A percentile compares a stretch with the other conserved stretches of the same genome.
Conservation (phyloP, 37 sponge, comb jelly and placozoan species). For the Hexactinellida sp. region DNA sequence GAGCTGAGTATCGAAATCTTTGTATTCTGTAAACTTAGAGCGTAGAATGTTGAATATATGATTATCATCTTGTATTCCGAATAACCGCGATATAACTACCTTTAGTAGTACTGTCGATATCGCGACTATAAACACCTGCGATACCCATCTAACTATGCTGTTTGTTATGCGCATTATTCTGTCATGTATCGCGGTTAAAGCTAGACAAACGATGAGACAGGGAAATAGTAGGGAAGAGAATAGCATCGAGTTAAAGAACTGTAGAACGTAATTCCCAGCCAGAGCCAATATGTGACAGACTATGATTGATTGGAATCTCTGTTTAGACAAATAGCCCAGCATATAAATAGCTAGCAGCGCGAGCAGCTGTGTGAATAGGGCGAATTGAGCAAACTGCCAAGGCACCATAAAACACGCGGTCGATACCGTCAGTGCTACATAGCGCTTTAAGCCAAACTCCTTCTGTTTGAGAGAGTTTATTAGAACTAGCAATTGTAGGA, state of each 20-base stretch:
- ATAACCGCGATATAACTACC: neutral
- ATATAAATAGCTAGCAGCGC: constrained; percentile 31
- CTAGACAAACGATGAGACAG: constrained; percentile 32
- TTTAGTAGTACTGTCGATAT: neutral
- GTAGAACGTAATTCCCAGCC: constrained; percentile 41
- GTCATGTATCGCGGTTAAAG: neutral
- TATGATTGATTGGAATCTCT: constrained; percentile 22
- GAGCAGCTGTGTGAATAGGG: constrained; percentile 58
- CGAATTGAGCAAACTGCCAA: constrained; percentile 93
- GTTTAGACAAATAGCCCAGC: constrained; percentile 3
- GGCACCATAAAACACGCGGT: constrained; percentile 57
- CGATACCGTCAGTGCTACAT: constrained; percentile 13
- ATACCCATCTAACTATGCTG: neutral
- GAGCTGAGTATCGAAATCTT: constrained; percentile 85
- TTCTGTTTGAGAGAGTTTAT: constrained; percentile 34
- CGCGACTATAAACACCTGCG: neutral
- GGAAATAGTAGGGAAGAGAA: constrained; percentile 36
- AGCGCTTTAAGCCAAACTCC: neutral
- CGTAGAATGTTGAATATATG: constrained; percentile 67
- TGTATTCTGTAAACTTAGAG: constrained; percentile 73
- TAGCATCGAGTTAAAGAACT: constrained; percentile 69
- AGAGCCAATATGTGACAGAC: constrained; percentile 19
- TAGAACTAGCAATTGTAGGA: constrained; percentile 48
- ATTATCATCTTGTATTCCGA: constrained; percentile 7
- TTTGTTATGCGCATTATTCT: neutral